phyloP scores from a whole-genome alignment of 2,888 invertebrate genomes.

The Ochlodes sylvanus region DNA sequence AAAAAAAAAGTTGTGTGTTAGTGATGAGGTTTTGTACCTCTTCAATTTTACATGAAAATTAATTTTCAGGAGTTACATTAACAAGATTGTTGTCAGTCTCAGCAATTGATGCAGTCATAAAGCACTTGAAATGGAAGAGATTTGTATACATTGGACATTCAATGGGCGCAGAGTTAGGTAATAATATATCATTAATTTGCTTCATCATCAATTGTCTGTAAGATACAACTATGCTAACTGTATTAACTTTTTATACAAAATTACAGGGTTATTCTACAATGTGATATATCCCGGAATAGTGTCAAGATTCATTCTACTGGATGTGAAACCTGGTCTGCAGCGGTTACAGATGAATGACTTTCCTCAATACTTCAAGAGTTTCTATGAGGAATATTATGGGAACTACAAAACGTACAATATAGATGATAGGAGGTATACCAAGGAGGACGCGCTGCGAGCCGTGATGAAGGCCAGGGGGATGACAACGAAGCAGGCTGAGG shows the following conservation, averaged over 20 bases:
- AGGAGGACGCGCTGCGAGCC: slow-evolving; percentile 65
- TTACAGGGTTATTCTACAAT: slow-evolving; percentile 69
- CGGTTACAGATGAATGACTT: slow-evolving; percentile 53
- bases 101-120: slow-evolving; percentile 58
- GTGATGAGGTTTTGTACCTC: too few relatives aligned
- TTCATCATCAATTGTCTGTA: too few relatives aligned
- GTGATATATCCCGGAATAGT: slow-evolving; percentile 76
- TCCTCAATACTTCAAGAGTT: slow-evolving; percentile 58
- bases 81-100: slow-evolving; percentile 67
- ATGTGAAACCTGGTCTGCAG: slow-evolving; percentile 57
- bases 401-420: slow-evolving; percentile 57
- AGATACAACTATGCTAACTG: too few relatives aligned
- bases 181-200: slow-evolving; percentile 3
- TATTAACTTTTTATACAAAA: too few relatives aligned
- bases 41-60: too few relatives aligned
- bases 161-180: slow-evolving; percentile 73
- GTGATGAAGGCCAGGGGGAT: slow-evolving; percentile 72
- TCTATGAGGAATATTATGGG: slow-evolving; percentile 62
- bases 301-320: slow-evolving; percentile 69
- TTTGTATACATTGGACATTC: slow-evolving; percentile 73
- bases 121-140: slow-evolving; percentile 61
- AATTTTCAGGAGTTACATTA: slow-evolving; percentile 61
- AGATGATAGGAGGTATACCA: slow-evolving; percentile 49
- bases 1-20: too few relatives aligned
- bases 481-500: slow-evolving; percentile 71